phyloP scores from a whole-genome alignment of 2,797 vertebrate genomes.

The Syngnathus rostellatus region DNA sequence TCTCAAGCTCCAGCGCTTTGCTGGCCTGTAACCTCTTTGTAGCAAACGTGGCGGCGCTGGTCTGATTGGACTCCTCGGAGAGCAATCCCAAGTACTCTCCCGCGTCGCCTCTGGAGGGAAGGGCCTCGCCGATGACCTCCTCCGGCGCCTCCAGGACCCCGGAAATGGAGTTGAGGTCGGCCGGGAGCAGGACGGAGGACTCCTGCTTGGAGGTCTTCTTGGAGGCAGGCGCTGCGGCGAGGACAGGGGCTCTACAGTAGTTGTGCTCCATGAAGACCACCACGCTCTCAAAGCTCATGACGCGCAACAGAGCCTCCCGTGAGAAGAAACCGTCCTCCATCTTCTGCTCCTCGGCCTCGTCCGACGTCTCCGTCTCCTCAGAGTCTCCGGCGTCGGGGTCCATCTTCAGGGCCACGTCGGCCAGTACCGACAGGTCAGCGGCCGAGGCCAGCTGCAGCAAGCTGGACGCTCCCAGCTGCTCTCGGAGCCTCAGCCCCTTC shows the following conservation, averaged over 20 bases:
- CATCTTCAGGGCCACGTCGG: conserved; percentile 73
- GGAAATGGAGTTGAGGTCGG: conserved; percentile 68
- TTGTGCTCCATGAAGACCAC: conserved; percentile 81
- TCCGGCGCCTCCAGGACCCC: conserved; percentile 85
- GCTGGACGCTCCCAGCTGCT: conserved; percentile 70
- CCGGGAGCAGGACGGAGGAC: conserved; percentile 56
- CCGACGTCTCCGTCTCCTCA: conserved; percentile 77
- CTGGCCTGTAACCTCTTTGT: conserved; percentile 37
- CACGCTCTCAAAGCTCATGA: conserved; percentile 56
- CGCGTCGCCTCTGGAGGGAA: conserved; percentile 42
- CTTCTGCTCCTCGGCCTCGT: conserved; percentile 78
- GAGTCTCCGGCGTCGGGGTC: conserved; percentile 71
- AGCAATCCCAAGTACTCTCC: conserved; percentile 32
- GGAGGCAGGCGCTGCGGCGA: conserved; percentile 26
- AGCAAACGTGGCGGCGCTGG: background rate
- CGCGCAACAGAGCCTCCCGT: conserved; percentile 43
- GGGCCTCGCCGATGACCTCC: conserved; percentile 77
- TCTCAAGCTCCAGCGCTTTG: conserved; percentile 48
- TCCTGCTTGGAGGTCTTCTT: conserved; percentile 57
- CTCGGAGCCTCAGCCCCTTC: conserved; percentile 59
- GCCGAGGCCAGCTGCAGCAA: conserved; percentile 71
- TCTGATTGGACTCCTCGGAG: background rate
- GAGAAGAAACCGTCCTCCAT: conserved; percentile 56
- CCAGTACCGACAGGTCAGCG: conserved; percentile 74
- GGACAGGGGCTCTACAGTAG: conserved; percentile 72